These are phyloP conservation scores for Alca torda DNA, from an alignment of 2,797 vertebrate genomes.

Conservation along the genomic window DNA sequence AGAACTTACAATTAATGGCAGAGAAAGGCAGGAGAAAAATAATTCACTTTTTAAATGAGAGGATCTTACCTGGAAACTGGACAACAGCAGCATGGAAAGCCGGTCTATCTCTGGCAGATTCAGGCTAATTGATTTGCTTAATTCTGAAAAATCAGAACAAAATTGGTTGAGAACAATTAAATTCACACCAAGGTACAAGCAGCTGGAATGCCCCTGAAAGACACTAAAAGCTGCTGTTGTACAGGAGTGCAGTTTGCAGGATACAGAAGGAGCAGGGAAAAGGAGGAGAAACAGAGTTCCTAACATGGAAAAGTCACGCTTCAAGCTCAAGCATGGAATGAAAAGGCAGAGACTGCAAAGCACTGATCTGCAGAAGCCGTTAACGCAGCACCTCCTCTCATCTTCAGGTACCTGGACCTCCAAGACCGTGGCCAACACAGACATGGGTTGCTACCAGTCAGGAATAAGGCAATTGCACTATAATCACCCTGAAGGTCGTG, in stretches of 20 bases:
- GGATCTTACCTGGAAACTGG: slow-evolving; percentile 70
- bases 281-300: background rate
- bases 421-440: rapidly evolving
- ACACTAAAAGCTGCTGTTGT: too few species aligned
- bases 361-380: background rate
- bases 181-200: background rate
- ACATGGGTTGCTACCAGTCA: rapidly evolving
- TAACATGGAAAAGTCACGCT: background rate
- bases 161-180: background rate
- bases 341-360: background rate
- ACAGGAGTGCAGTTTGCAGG: rapidly evolving
- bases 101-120: slow-evolving; percentile 65
- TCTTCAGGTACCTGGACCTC: too few species aligned
- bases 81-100: slow-evolving; percentile 58
- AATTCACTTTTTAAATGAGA: background rate
- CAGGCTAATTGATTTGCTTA: slow-evolving; percentile 68
- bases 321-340: rapidly evolving
- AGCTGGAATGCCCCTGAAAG: background rate
- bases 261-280: background rate
- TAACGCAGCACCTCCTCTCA: background rate
- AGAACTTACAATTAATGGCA: rapidly evolving
- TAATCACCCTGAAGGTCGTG: too few species aligned
- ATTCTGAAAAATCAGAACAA: slow-evolving; percentile 35
- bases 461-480: rapidly evolving
- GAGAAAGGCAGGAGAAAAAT: background rate